Conservation (phyloP, 2,113 vertebrate species). For the Anarrhichthys ocellatus region DNA sequence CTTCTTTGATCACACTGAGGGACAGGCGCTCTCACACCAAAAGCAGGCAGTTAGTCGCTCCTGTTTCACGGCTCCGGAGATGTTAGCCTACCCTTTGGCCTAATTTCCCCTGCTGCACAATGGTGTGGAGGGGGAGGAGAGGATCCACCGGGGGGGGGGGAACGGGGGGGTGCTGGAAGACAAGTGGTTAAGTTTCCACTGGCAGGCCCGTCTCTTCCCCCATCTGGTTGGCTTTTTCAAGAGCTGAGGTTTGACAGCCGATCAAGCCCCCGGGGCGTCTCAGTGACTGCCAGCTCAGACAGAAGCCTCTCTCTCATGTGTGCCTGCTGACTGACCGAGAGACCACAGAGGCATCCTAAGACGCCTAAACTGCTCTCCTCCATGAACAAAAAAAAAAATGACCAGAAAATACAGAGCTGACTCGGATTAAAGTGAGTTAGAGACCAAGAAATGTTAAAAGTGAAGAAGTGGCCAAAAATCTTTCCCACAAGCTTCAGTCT, state of each 20-base stretch:
- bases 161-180: constrained; percentile 48
- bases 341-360: constrained; percentile 47
- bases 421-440: background rate
- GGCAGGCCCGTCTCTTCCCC: constrained; percentile 59
- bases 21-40: constrained; percentile 56
- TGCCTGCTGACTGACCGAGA: constrained; percentile 58
- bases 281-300: constrained; percentile 70
- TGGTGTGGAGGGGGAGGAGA: constrained; percentile 4
- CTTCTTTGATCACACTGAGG: constrained; percentile 46
- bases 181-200: constrained; percentile 81
- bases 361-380: constrained; percentile 28
- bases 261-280: constrained; percentile 69
- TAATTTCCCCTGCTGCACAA: constrained; percentile 70
- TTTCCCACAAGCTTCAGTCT: constrained; percentile 22
- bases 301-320: constrained; percentile 53
- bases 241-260: constrained; percentile 74
- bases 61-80: constrained; percentile 65
- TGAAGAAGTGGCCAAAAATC: constrained; percentile 18
- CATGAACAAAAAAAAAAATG: background rate
- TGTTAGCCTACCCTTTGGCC: constrained; percentile 82
- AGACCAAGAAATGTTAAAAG: background rate
- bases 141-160: background rate
- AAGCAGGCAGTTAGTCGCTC: constrained; percentile 48
- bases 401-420: constrained; percentile 20
- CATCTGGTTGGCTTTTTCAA: constrained; percentile 75